Base-by-base conservation (phyloP, 2,113 vertebrate genomes). In the Mionectes macconnelli region DNA sequence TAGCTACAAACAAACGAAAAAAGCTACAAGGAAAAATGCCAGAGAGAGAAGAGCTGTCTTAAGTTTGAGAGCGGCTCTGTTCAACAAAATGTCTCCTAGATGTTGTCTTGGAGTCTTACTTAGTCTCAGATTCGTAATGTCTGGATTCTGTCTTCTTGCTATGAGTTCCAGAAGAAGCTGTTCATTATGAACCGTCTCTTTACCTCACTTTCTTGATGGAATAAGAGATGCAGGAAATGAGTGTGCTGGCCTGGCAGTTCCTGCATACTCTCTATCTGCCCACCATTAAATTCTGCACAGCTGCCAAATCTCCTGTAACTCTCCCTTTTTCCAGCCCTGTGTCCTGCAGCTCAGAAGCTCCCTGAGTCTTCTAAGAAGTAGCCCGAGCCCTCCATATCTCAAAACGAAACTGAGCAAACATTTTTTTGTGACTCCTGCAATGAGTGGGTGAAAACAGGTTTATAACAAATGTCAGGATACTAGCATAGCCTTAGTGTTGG, bases 221-320 rank as follows among this genome's bases (percentile, higher is more conserved):
- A 55, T 37, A 60, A 76, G 59, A 90, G 82, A 64, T 45, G 59
- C 73, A 85, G 88, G 64, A 95, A 96, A 80, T 83, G 44, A 96
- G 35, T 3, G 0, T 70, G 40, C 85, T 92, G 91, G 67, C 63
- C 83, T 0, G 0, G 64, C 56, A 79, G 37, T 64, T 78, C 39
- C 83, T 92, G 28, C 8, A 2, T 39, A 7, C 37, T 53, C 35
- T 67, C 52, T 69, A 37, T 91, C 87, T 86, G 55, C 59, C 56
- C 55, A 74, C 30, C 20, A 33, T 37, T n/a, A 63, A 84, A 69
- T 59, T 87, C 67, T 76, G 56, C 2, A 1, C 16, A n/a, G 70
- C 80, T 89, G 60, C 73, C 80, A 72, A 76, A 68, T 50, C 52
- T 90, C 44, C 64, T 62, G 14, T 45, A 85, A 82, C 14, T 84